These are phyloP conservation scores for Drosophila funebris DNA, from an alignment of 1,140 invertebrate species.

Conservation along the genomic window DNA sequence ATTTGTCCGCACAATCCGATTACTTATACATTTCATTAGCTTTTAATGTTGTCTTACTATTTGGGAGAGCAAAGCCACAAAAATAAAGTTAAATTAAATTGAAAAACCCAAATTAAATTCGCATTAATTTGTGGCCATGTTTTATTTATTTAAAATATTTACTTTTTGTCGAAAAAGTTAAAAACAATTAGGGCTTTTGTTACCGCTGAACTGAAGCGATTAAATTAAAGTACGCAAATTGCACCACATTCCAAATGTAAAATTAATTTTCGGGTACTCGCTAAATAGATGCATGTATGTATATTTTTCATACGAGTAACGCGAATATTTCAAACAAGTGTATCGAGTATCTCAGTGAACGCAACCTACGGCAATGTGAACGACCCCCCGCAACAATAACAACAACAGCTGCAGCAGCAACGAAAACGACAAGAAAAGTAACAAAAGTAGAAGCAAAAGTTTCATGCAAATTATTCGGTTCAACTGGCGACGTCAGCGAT, in stretches of 20 bases:
- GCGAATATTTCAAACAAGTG: constrained; percentile 54
- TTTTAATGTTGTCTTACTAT: not conserved
- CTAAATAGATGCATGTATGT: constrained; percentile 35
- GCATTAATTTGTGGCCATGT: constrained; percentile 27
- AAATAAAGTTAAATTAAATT: constrained; percentile 10
- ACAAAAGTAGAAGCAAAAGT: constrained; percentile 32
- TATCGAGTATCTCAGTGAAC: constrained; percentile 35
- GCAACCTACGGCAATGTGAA: constrained; percentile 73
- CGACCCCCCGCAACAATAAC: constrained; percentile 38
- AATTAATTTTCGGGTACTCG: constrained; percentile 35
- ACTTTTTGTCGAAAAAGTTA: not conserved
- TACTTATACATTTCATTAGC: constrained; percentile 2
- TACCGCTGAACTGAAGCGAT: constrained; percentile 16
- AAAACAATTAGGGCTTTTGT: constrained; percentile 1
- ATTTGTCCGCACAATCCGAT: constrained; percentile 20
- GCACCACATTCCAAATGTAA: constrained; percentile 40
- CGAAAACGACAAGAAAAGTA: constrained; percentile 5
- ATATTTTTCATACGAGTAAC: not conserved
- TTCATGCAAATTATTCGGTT: constrained; percentile 77
- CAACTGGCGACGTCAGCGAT: constrained; percentile 26
- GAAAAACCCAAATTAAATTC: constrained; percentile 36
- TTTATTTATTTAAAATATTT: constrained; percentile 3
- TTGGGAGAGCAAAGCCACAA: not conserved
- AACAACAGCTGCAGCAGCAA: constrained; percentile 8
- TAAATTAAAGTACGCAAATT: constrained; percentile 15